A percentile compares a stretch with the other conserved stretches of the same genome.
Conservation (phyloP, 2,113 vertebrate species). For the Chelonoidis abingdonii region DNA sequence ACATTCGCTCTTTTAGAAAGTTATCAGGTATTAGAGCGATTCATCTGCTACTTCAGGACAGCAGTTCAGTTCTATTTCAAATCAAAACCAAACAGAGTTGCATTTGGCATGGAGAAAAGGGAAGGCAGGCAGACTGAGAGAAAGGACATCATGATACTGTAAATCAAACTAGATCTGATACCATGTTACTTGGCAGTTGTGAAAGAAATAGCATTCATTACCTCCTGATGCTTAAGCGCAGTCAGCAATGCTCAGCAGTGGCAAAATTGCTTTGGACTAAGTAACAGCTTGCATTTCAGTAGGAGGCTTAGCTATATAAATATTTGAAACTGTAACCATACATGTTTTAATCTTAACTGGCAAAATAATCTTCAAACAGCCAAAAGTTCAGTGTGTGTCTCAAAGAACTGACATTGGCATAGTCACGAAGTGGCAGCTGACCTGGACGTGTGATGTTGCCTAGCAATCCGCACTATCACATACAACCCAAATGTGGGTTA, state of each 20-base stretch:
- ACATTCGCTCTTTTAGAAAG: slow-evolving; percentile 39
- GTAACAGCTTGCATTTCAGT: not conserved
- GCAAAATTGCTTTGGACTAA: not conserved
- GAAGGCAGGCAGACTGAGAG: slow-evolving; percentile 38
- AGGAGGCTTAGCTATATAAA: slow-evolving; percentile 18
- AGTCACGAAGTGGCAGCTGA: slow-evolving; percentile 34
- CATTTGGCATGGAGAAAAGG: slow-evolving; percentile 51
- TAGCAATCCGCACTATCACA: slow-evolving; percentile 19
- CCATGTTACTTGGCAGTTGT: slow-evolving; percentile 9
- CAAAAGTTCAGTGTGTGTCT: not conserved
- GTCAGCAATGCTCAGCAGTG: not conserved
- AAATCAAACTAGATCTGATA: slow-evolving; percentile 40
- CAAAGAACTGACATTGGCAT: not conserved
- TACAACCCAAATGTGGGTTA: slow-evolving; percentile 24
- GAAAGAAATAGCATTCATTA: slow-evolving; percentile 48
- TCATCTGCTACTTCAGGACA: slow-evolving; percentile 54
- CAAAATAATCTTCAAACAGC: slow-evolving; percentile 10
- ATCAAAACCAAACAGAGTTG: slow-evolving; percentile 47
- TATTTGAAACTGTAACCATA: slow-evolving; percentile 2
- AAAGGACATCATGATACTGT: slow-evolving; percentile 51
- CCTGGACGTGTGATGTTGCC: slow-evolving; percentile 38
- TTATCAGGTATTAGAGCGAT: slow-evolving; percentile 61
- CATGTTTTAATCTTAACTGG: slow-evolving; percentile 26
- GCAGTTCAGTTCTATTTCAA: slow-evolving; percentile 42
- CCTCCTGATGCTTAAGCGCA: slow-evolving; percentile 50